Evolutionary conservation across 2,113 vertebrate genomes (phyloP).

Genomic region (Erinaceus europaeus): DNA sequence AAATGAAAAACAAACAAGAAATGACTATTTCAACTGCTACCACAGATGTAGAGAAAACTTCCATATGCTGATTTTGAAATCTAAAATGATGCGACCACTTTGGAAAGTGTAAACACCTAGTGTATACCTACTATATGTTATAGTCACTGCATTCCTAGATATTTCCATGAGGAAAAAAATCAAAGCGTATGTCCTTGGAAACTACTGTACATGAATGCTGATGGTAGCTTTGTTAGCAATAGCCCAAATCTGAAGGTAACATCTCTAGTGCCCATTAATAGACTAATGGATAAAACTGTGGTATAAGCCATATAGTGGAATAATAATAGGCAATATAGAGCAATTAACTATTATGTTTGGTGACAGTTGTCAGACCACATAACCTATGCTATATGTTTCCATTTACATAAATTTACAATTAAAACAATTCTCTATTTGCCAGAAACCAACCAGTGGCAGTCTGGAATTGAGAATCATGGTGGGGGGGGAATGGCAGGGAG

Average conservation of each 20-base stretch:
- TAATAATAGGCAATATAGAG: conserved; percentile 7
- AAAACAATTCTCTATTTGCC: neutral
- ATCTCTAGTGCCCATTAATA: neutral
- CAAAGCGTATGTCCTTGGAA: neutral
- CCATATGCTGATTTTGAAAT: too few relatives aligned
- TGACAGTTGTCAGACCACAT: too few relatives aligned
- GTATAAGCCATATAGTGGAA: neutral
- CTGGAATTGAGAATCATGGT: neutral
- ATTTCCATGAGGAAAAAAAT: neutral
- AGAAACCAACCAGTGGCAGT: neutral
- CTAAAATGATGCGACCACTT: too few relatives aligned
- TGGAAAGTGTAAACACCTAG: too few relatives aligned
- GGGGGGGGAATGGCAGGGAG: neutral
- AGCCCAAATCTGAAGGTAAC: neutral
- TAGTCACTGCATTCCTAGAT: neutral
- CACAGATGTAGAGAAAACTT: too few relatives aligned
- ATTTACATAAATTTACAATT: conserved; percentile 12
- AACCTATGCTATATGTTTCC: neutral
- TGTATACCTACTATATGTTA: neutral
- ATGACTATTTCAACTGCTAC: too few relatives aligned
- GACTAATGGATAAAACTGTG: neutral
- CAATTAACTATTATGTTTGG: too few relatives aligned
- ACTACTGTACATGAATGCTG: neutral
- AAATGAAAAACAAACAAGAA: neutral
- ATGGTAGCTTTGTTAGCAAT: conserved; percentile 9